Conservation (phyloP, 1,140 invertebrate genomes). For the Sinonovacula constricta region DNA sequence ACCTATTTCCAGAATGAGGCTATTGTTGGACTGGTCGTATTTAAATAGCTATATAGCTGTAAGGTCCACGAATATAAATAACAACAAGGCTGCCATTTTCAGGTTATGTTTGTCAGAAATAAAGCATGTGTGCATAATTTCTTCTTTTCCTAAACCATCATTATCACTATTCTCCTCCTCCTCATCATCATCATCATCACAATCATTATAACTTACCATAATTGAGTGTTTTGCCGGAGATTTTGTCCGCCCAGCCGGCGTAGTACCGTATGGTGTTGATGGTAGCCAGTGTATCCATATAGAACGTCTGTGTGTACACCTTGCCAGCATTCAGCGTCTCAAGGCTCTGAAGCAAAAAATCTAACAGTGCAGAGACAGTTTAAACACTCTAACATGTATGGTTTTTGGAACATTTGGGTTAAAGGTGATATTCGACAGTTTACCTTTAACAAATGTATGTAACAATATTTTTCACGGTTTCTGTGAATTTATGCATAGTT, state of each 20-base stretch:
- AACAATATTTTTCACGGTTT: no score
- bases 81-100: not conserved
- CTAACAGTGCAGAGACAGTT: no score
- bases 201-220: conserved; percentile 80
- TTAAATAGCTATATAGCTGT: not conserved
- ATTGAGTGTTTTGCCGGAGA: conserved; percentile 92
- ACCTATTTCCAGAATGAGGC: no score
- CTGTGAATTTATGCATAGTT: no score
- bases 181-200: not conserved
- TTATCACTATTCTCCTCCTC: no score
- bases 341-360: conserved; percentile 44
- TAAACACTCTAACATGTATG: no score
- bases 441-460: no score
- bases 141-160: not conserved
- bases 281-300: conserved; percentile 62
- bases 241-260: conserved; percentile 94
- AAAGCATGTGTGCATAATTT: not conserved
- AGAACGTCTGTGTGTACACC: conserved; percentile 81
- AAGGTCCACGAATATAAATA: not conserved
- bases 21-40: not conserved
- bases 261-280: conserved; percentile 83
- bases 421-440: no score
- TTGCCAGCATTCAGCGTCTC: conserved; percentile 88
- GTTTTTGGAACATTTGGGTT: no score
- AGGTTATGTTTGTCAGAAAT: not conserved